These are phyloP conservation scores for Nebria ingens DNA, from an alignment of 1,140 invertebrate genomes.

Conservation along the genomic window DNA sequence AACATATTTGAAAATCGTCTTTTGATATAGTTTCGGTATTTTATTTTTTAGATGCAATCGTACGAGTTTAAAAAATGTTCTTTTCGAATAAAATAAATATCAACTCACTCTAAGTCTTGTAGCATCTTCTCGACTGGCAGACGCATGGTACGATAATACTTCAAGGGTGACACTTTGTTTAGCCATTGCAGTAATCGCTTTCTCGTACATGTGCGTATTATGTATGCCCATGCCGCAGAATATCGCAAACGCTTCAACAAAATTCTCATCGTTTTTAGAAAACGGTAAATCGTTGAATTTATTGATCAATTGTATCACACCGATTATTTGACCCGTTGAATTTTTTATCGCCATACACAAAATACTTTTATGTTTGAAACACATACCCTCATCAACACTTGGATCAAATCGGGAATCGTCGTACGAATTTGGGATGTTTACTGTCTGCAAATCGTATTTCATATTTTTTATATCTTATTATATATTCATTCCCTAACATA, in stretches of 20 bases:
- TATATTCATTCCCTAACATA: neutral
- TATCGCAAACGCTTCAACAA: constrained; percentile 92
- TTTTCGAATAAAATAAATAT: neutral
- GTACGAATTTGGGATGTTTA: constrained; percentile 85
- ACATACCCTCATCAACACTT: constrained; percentile 63
- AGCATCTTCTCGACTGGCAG: constrained; percentile 81
- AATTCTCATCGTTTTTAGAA: constrained; percentile 87
- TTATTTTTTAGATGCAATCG: constrained; percentile 8
- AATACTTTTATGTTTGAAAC: constrained; percentile 74
- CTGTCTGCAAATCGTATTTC: constrained; percentile 49
- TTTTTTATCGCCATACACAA: constrained; percentile 91
- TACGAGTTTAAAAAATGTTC: too few species aligned
- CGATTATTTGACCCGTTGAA: constrained; percentile 78
- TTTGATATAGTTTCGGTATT: neutral
- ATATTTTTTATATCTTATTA: too few species aligned
- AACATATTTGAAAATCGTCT: constrained; percentile 13
- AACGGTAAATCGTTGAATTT: constrained; percentile 83
- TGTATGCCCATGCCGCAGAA: constrained; percentile 97
- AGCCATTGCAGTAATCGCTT: constrained; percentile 83
- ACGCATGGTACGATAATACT: constrained; percentile 92
- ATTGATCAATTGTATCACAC: constrained; percentile 87
- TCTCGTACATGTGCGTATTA: constrained; percentile 96
- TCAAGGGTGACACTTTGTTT: constrained; percentile 93
- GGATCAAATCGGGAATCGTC: constrained; percentile 86
- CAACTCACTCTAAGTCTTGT: constrained; percentile 63